Evolutionary conservation across 2,113 vertebrate species (phyloP).

Genomic region (Silurus glanis): DNA sequence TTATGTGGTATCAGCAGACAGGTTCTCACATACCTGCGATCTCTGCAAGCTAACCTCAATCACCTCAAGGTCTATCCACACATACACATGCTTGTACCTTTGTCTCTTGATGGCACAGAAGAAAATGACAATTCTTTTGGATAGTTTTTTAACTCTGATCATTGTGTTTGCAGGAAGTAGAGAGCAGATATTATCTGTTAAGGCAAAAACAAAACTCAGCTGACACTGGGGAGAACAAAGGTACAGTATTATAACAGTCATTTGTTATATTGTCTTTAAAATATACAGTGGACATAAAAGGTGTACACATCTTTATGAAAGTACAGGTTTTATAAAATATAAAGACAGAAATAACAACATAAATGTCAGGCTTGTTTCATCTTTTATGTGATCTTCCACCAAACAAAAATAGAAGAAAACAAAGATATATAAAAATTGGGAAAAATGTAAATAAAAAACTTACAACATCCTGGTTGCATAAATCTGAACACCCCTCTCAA

Average conservation of each 20-base stretch:
- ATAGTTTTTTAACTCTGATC: slow-evolving; percentile 8
- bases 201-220: slow-evolving; percentile 83
- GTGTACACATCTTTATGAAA: too few species aligned
- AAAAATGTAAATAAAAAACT: too few species aligned
- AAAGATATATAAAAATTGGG: too few species aligned
- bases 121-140: neutral
- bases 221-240: slow-evolving; percentile 80
- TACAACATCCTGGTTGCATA: too few species aligned
- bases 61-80: slow-evolving; percentile 78
- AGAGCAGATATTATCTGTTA: slow-evolving; percentile 85
- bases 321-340: too few species aligned
- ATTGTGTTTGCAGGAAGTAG: slow-evolving; percentile 79
- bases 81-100: neutral
- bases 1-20: slow-evolving; percentile 75
- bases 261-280: neutral
- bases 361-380: too few species aligned
- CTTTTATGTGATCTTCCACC: too few species aligned
- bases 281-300: neutral
- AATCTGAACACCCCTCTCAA: too few species aligned
- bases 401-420: too few species aligned
- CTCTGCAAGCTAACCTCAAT: slow-evolving; percentile 87
- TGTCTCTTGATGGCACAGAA: neutral
- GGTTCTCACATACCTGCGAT: slow-evolving; percentile 84
- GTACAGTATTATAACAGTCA: slow-evolving; percentile 60
- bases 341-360: too few species aligned